Evolutionary conservation across 2,888 invertebrate genomes (phyloP).

Genomic region (Theretra japonica): DNA sequence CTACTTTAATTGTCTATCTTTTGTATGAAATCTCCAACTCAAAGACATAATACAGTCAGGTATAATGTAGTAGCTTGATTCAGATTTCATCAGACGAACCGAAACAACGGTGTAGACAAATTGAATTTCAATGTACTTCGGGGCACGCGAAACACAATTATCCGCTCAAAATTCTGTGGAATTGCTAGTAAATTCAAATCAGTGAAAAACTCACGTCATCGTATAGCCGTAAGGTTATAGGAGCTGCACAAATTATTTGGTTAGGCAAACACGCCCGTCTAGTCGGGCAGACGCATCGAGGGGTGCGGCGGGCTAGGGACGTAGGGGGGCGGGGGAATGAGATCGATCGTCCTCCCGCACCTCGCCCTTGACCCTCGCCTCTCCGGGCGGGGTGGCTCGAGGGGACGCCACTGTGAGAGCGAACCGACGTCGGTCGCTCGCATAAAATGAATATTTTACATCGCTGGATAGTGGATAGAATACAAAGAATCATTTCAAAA

Average conservation of each 20-base stretch:
- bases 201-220: background rate
- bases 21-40: too few species aligned
- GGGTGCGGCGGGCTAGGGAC: constrained; percentile 34
- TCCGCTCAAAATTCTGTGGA: background rate
- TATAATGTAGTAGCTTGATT: background rate
- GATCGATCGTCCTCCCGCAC: constrained; percentile 51
- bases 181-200: background rate
- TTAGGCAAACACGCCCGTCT: constrained; percentile 45
- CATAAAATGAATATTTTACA: constrained; percentile 16
- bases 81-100: background rate
- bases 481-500: background rate
- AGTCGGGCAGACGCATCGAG: constrained; percentile 51
- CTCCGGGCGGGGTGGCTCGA: constrained; percentile 36
- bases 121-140: background rate
- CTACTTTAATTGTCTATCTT: too few species aligned
- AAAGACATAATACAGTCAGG: too few species aligned
- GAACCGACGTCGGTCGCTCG: too few species aligned
- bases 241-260: constrained; percentile 31
- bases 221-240: background rate
- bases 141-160: background rate
- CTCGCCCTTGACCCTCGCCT: constrained; percentile 75
- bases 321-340: constrained; percentile 36
- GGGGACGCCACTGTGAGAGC: constrained; percentile 16
- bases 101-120: background rate
- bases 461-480: background rate